Evolutionary conservation across 23 tunicate species (phyloP).

Genomic region (Diplosoma virens): DNA sequence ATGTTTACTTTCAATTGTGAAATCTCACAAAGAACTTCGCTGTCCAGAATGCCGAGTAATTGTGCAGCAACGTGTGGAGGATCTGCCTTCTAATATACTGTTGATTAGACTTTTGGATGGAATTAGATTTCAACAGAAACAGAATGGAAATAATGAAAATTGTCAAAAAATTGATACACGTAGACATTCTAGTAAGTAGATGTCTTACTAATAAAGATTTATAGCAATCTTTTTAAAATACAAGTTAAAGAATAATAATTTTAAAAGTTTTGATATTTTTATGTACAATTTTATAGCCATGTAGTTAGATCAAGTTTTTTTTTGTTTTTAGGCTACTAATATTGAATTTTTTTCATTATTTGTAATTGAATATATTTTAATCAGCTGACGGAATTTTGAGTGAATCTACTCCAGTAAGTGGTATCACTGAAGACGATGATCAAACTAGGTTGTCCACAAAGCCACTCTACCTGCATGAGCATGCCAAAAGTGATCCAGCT

Average conservation of each 20-base stretch:
- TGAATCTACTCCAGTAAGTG: constrained; percentile 43
- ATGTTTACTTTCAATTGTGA: constrained; percentile 58
- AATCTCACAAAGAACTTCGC: constrained; percentile 59
- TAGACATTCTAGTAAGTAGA: constrained; percentile 60
- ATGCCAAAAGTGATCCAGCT: constrained; percentile 37
- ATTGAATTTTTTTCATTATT: too few relatives aligned
- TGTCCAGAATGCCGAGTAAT: constrained; percentile 81
- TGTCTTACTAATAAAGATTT: too few relatives aligned
- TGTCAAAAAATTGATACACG: constrained; percentile 4
- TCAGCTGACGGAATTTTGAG: constrained; percentile 58
- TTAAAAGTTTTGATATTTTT: too few relatives aligned
- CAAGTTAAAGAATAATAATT: too few relatives aligned
- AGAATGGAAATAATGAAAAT: not conserved
- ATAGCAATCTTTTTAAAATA: too few relatives aligned
- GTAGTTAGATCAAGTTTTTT: too few relatives aligned
- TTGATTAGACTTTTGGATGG: constrained; percentile 78
- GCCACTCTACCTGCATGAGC: constrained; percentile 16
- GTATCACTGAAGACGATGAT: constrained; percentile 59
- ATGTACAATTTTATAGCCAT: too few relatives aligned
- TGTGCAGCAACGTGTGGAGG: constrained; percentile 48
- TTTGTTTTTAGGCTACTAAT: too few relatives aligned
- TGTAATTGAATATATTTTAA: too few relatives aligned
- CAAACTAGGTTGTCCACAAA: not conserved
- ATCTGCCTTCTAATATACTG: constrained; percentile 69
- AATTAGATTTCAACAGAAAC: constrained; percentile 31